A percentile compares a stretch with the other conserved stretches of the same genome.
Evolutionary conservation across 2,797 vertebrate species (phyloP).

Genomic region (Sarcoramphus papa): DNA sequence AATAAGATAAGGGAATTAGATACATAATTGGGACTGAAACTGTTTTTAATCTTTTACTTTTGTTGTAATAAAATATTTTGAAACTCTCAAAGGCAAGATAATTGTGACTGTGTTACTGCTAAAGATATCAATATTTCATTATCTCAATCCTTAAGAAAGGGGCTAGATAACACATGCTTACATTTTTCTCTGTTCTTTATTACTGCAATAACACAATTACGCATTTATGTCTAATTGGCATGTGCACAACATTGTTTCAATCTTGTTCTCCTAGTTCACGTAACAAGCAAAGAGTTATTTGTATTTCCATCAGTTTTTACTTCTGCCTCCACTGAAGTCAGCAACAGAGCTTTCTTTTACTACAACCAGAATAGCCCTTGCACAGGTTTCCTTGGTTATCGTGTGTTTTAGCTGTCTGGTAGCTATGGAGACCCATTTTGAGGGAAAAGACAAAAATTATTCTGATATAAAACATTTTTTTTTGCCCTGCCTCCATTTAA

Average conservation of each 20-base stretch:
- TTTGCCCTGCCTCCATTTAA: not conserved
- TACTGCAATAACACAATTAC: not conserved
- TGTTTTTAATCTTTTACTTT: not conserved
- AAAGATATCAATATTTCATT: not conserved
- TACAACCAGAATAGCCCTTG: not conserved
- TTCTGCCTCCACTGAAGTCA: not conserved
- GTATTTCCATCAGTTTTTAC: not conserved
- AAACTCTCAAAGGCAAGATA: not conserved
- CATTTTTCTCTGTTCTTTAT: not conserved
- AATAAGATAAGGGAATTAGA: not conserved
- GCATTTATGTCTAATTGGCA: not conserved
- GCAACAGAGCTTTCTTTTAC: not conserved
- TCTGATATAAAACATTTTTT: not conserved
- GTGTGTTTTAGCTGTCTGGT: not conserved
- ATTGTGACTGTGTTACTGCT: not conserved
- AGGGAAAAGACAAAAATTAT: not conserved
- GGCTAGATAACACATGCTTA: not conserved
- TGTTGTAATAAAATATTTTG: not conserved
- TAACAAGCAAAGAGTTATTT: not conserved
- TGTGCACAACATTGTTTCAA: not conserved
- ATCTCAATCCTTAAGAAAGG: not conserved
- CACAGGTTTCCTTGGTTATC: conserved; percentile 16
- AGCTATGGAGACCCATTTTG: conserved; percentile 24
- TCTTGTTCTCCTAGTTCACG: not conserved
- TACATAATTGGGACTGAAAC: not conserved